Conservation (phyloP, 1,140 invertebrate species). For the Aphelinus atriplicis region DNA sequence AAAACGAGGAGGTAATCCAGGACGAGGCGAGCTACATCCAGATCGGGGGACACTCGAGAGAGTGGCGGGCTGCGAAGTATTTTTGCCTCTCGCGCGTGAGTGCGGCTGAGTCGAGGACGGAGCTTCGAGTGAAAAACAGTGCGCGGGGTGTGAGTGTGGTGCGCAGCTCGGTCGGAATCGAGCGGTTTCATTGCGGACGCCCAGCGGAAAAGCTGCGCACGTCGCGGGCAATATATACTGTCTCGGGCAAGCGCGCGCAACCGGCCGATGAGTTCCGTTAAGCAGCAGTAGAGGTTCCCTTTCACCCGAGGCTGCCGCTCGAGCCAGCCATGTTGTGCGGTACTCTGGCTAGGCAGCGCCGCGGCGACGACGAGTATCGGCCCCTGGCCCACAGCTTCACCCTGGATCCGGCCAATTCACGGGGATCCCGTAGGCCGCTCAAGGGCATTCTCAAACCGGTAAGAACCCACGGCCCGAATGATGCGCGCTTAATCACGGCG, state of each 20-base stretch:
- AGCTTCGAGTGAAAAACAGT: no score
- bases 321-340: slow-evolving; percentile 56
- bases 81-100: no score
- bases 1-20: no score
- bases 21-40: no score
- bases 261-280: background rate
- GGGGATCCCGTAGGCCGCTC: slow-evolving; percentile 1
- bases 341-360: slow-evolving; percentile 52
- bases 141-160: no score
- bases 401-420: background rate
- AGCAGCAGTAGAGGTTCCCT: background rate
- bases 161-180: no score
- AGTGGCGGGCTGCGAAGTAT: no score
- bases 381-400: slow-evolving; percentile 48
- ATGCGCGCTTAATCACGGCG: no score
- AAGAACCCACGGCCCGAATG: slow-evolving; percentile 30
- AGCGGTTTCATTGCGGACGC: no score
- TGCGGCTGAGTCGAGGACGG: no score
- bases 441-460: slow-evolving; percentile 52
- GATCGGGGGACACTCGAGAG: no score
- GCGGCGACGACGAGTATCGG: slow-evolving; percentile 54
- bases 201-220: no score
- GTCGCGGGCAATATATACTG: background rate
- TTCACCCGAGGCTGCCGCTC: slow-evolving; percentile 3
- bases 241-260: background rate